phyloP scores from a whole-genome alignment of 53 echinoderm and acorn worm genomes.

The Holothuria leucospilota region DNA sequence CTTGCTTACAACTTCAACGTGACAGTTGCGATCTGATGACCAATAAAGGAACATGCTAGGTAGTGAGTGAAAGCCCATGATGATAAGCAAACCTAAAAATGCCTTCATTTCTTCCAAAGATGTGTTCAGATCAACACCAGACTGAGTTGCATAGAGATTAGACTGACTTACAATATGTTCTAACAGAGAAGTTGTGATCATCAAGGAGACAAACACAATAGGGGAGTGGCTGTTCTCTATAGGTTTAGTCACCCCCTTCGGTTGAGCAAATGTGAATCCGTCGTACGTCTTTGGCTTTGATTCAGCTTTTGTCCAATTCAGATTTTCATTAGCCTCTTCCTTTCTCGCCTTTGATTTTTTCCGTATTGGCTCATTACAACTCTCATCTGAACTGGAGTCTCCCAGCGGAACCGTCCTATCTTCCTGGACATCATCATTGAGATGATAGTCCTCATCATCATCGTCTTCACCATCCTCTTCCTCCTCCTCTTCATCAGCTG shows the following conservation, averaged over 20 bases:
- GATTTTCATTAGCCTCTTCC: neutral
- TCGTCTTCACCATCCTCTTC: neutral
- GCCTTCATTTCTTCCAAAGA: conserved; percentile 13
- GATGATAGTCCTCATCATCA: conserved; percentile 21
- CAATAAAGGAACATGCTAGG: neutral
- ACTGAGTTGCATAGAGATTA: neutral
- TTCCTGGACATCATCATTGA: conserved; percentile 37
- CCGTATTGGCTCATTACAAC: neutral
- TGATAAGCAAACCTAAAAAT: neutral
- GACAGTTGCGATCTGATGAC: neutral
- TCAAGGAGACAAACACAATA: neutral
- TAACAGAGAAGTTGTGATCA: neutral
- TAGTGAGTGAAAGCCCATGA: neutral
- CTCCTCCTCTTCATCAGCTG: neutral
- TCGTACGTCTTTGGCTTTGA: conserved; percentile 36
- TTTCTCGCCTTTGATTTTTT: neutral
- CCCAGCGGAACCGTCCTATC: neutral
- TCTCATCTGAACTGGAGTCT: neutral
- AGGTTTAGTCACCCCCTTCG: neutral
- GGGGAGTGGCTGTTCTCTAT: neutral
- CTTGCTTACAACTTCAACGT: neutral
- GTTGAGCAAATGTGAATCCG: neutral
- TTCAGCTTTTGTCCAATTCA: neutral
- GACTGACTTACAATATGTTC: conserved; percentile 14
- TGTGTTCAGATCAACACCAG: conserved; percentile 17